Conservation (phyloP, 2,797 vertebrate species). For the Ambastaia sidthimunki region DNA sequence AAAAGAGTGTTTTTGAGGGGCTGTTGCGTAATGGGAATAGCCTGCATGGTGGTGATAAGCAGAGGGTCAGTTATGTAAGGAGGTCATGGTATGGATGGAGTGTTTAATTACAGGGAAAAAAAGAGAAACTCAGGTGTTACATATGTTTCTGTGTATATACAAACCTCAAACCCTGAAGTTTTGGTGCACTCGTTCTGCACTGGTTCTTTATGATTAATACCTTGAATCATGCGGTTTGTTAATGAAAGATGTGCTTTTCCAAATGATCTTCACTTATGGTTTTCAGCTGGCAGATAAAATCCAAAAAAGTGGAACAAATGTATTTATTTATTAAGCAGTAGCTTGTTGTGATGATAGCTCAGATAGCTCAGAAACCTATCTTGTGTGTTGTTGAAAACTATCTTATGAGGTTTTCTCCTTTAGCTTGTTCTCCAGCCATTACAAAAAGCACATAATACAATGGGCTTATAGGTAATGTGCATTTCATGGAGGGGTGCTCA, state of each 20-base stretch:
- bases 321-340: no score
- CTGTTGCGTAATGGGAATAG: constrained; percentile 56
- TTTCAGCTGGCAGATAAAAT: no score
- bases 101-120: constrained; percentile 42
- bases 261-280: no score
- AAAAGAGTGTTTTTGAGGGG: constrained; percentile 23
- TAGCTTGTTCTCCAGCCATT: neutral
- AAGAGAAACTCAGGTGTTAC: constrained; percentile 14
- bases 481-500: constrained; percentile 16
- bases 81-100: constrained; percentile 34
- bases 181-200: no score
- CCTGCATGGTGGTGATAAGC: constrained; percentile 57
- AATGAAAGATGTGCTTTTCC: no score
- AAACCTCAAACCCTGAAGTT: no score
- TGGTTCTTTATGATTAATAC: no score
- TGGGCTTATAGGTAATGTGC: constrained; percentile 33
- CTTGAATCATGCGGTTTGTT: no score
- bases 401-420: constrained; percentile 42
- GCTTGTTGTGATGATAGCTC: no score
- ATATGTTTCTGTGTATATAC: constrained; percentile 2
- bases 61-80: constrained; percentile 53
- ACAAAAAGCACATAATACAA: constrained; percentile 31
- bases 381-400: neutral
- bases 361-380: no score
- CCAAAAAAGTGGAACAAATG: no score